Evolutionary conservation across 2,797 vertebrate genomes (phyloP).

Genomic region (Nannoperca australis): DNA sequence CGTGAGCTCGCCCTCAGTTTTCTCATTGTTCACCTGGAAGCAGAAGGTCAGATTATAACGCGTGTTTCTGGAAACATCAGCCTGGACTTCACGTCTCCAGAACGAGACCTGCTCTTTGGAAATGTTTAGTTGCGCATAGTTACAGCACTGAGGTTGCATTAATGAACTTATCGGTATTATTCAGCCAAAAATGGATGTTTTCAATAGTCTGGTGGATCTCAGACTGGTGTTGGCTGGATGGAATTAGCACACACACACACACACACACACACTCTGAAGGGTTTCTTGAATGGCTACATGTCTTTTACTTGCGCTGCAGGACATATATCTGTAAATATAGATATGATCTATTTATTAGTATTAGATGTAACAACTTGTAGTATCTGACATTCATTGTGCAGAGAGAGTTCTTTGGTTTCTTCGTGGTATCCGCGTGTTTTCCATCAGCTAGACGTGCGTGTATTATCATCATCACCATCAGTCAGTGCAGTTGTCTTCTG

Average conservation of each 20-base stretch:
- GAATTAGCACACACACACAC: conserved; percentile 2
- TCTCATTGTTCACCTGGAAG: not conserved
- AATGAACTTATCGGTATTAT: not conserved
- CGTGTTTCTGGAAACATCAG: not conserved
- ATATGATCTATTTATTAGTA: too few relatives aligned
- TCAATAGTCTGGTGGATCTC: not conserved
- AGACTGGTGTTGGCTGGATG: conserved; percentile 8
- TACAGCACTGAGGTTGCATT: not conserved
- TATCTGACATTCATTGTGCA: not conserved
- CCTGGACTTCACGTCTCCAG: not conserved
- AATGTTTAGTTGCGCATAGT: not conserved
- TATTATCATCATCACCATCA: not conserved
- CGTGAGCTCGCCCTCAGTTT: not conserved
- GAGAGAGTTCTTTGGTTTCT: not conserved
- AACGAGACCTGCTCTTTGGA: not conserved
- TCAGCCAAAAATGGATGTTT: not conserved
- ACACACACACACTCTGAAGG: not conserved
- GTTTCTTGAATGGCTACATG: conserved; percentile 12
- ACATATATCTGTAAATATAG: not conserved
- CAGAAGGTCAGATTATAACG: not conserved
- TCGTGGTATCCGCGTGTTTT: not conserved
- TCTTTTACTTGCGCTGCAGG: not conserved
- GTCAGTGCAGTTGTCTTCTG: not conserved
- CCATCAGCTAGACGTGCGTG: too few relatives aligned
- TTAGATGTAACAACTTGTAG: not conserved